Base-by-base conservation (phyloP, 2,888 invertebrate species). In the Nomada fabriciana region DNA sequence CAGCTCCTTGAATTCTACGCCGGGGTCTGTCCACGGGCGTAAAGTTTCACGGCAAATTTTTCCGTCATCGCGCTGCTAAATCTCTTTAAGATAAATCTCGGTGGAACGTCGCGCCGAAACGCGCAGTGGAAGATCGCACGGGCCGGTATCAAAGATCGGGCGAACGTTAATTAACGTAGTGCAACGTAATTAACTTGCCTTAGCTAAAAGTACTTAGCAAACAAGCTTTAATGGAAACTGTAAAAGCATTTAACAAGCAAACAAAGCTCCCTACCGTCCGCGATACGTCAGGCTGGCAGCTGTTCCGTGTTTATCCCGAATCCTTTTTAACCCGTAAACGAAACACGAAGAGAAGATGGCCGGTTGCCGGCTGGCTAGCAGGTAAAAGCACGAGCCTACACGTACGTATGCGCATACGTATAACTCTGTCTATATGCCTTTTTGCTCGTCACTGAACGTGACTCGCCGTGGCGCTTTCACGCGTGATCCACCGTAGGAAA, bases 131-230 rank as follows among this genome's bases (percentile, higher is more conserved):
- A 65, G 36, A 63, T 60, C 70, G 55, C 20, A n/a, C 47, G 57
- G 36, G 47, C 52, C 50, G 23, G 68, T 42, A 11, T 11, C 10
- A 36, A 20, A 20, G 23, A 42, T 67, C 78, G 64, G 63, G 52
- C n/a, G 77, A 70, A 70, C 64, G 80, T 74, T 82, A 79, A 82
- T 82, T 82, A 82, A 79, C 74, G 80, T 43, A 47, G 61, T 67
- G 79, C 63, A 71, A 68, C 70, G 60, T 75, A 80, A 82, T 82
- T 82, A 80, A 75, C 75, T 60, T 50, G 55, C 57, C 50, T 67
- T 50, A 67, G 70, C 60, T 52, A 53, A 75, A 80, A 75, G 80
- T 75, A 82, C 75, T 80, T 68, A 29, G 73, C 71, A 80, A 76
- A 80, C 71, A 64, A 53, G 64, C 25, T 80, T 80, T 69, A 82